Percentiles rank a stretch among this genome's conserved stretches.
phyloP scores from a whole-genome alignment of 2,888 invertebrate species.

The Tineola bisselliella region DNA sequence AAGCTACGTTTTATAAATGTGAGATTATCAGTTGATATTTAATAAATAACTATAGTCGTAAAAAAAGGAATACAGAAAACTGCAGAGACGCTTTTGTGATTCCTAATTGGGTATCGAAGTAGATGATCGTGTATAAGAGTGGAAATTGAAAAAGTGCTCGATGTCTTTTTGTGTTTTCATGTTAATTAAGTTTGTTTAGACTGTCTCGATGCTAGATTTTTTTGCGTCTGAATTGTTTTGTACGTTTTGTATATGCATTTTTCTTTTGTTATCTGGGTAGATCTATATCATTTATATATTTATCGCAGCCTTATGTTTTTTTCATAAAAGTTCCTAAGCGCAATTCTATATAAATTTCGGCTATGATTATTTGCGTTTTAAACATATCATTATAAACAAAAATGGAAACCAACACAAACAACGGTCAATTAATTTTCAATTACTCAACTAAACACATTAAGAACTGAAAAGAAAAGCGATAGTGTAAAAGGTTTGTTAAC shows the following conservation, averaged over 20 bases:
- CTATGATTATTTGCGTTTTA: too few species aligned
- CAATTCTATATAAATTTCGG: too few species aligned
- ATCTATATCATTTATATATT: too few species aligned
- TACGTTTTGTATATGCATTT: too few species aligned
- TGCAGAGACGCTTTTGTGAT: background rate
- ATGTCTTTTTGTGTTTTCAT: background rate
- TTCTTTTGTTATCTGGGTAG: too few species aligned
- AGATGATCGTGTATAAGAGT: background rate
- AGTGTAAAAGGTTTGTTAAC: conserved; percentile 18
- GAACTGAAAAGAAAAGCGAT: background rate
- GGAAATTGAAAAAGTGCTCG: background rate
- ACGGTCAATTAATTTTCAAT: background rate
- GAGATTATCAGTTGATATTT: too few species aligned
- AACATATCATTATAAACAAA: too few species aligned
- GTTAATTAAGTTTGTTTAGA: background rate
- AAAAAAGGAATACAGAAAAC: background rate
- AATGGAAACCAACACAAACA: too few species aligned
- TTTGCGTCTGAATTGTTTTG: background rate
- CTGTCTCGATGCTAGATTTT: background rate
- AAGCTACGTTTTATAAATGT: too few species aligned
- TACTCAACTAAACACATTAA: background rate
- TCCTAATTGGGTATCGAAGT: background rate
- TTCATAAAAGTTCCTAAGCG: too few species aligned
- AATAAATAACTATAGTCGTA: too few species aligned
- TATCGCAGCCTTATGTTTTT: too few species aligned